phyloP scores from a whole-genome alignment of 1,140 invertebrate species.

The Neelides sp. region DNA sequence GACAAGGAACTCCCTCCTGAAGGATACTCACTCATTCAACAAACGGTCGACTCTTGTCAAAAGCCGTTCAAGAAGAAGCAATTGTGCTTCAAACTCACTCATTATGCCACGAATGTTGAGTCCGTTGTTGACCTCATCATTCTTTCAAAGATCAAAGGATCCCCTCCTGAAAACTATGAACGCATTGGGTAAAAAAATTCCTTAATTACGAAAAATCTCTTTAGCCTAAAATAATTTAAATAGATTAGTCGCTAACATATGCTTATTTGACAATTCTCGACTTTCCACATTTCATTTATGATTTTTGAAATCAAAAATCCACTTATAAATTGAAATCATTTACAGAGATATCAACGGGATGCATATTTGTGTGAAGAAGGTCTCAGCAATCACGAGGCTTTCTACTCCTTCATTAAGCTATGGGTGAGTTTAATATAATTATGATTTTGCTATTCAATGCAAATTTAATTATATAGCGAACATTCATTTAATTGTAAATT shows the following conservation, averaged over 20 bases:
- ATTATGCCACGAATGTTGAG: conserved; percentile 35
- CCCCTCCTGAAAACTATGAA: conserved; percentile 38
- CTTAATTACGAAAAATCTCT: too few species aligned
- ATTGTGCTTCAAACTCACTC: conserved; percentile 36
- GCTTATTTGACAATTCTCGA: background rate
- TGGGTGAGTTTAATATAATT: conserved; percentile 11
- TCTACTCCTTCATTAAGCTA: conserved; percentile 23
- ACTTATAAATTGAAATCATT: conserved; percentile 11
- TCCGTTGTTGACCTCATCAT: conserved; percentile 39
- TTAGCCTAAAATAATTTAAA: too few species aligned
- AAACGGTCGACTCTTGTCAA: conserved; percentile 36
- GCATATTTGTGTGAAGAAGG: conserved; percentile 28
- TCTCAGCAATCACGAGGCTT: conserved; percentile 25
- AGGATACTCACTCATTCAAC: conserved; percentile 36
- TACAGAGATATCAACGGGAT: conserved; percentile 38
- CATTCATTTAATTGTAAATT: too few species aligned
- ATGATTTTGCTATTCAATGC: background rate
- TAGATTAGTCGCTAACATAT: background rate
- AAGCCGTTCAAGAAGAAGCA: conserved; percentile 40
- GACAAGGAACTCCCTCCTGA: conserved; percentile 38
- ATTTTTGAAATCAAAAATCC: background rate
- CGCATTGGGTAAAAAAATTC: conserved; percentile 37
- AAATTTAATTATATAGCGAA: conserved; percentile 4
- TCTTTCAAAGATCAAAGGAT: conserved; percentile 35
- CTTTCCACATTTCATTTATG: background rate